Conservation (phyloP, 2,888 invertebrate genomes). For the Ypsolopha sequella region DNA sequence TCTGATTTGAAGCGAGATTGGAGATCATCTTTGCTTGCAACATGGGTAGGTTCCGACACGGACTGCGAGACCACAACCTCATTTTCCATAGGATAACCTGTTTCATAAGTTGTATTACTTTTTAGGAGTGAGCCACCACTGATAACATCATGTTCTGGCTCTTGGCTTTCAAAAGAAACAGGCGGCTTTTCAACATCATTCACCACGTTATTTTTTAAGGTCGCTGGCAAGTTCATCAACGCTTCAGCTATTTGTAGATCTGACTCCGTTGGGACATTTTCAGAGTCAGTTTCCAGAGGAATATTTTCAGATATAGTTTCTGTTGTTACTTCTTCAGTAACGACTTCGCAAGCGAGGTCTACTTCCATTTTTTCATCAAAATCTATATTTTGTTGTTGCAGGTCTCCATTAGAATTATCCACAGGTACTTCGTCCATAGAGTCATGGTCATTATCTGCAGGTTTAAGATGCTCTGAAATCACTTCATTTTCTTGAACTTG, state of each 20-base stretch:
- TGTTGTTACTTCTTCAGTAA: slow-evolving; percentile 9
- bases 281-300: too few species aligned
- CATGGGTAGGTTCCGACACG: slow-evolving; percentile 12
- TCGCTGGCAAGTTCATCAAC: slow-evolving; percentile 54
- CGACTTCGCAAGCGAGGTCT: slow-evolving; percentile 4
- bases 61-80: not conserved
- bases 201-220: slow-evolving; percentile 36
- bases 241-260: slow-evolving; percentile 64
- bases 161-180: slow-evolving; percentile 1
- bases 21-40: slow-evolving; percentile 25
- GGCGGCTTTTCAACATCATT: slow-evolving; percentile 16
- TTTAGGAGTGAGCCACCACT: slow-evolving; percentile 12
- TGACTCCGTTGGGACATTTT: slow-evolving; percentile 48
- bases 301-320: slow-evolving; percentile 9
- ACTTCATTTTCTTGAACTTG: too few species aligned
- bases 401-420: not conserved
- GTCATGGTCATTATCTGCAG: too few species aligned
- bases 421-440: too few species aligned
- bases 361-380: slow-evolving; percentile 18
- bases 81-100: not conserved
- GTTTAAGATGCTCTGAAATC: too few species aligned
- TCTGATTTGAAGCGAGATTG: slow-evolving; percentile 50
- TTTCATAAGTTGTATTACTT: not conserved
- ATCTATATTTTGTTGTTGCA: slow-evolving; percentile 2
- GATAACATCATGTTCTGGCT: slow-evolving; percentile 15